A percentile compares a stretch with the other conserved stretches of the same genome.
Conservation (phyloP, 2,113 vertebrate genomes). For the Ciconia stormi region DNA sequence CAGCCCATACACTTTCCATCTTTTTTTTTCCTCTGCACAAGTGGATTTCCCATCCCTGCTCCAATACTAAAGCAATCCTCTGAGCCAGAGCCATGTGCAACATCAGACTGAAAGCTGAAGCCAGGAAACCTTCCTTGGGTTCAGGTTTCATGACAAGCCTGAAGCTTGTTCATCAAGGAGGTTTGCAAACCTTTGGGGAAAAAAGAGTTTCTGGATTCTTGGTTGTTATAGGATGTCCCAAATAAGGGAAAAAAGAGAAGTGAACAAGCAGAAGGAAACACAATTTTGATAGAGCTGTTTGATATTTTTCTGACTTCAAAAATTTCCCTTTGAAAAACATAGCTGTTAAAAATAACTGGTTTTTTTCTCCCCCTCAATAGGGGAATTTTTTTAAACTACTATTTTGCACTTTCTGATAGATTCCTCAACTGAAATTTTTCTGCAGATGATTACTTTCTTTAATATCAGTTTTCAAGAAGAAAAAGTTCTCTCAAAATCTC, state of each 20-base stretch:
- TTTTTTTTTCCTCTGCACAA: slow-evolving; percentile 10
- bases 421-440: not conserved
- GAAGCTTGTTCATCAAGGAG: slow-evolving; percentile 3
- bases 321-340: not conserved
- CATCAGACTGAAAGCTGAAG: slow-evolving; percentile 35
- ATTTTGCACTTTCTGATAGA: not conserved
- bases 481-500: not conserved
- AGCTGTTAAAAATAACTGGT: not conserved
- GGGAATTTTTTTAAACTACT: not conserved
- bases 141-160: slow-evolving; percentile 41
- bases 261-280: not conserved
- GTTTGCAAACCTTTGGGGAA: not conserved
- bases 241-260: not conserved
- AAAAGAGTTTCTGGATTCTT: not conserved
- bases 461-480: slow-evolving; percentile 16
- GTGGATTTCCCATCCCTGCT: slow-evolving; percentile 35
- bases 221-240: not conserved
- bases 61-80: not conserved
- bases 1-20: slow-evolving; percentile 8
- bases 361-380: not conserved
- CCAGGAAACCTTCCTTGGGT: slow-evolving; percentile 54
- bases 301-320: slow-evolving; percentile 6
- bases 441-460: slow-evolving; percentile 8
- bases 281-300: not conserved
- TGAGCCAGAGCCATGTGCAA: slow-evolving; percentile 45